These are phyloP conservation scores for Carassius carassius DNA, from an alignment of 2,113 vertebrate genomes.

Conservation along the genomic window DNA sequence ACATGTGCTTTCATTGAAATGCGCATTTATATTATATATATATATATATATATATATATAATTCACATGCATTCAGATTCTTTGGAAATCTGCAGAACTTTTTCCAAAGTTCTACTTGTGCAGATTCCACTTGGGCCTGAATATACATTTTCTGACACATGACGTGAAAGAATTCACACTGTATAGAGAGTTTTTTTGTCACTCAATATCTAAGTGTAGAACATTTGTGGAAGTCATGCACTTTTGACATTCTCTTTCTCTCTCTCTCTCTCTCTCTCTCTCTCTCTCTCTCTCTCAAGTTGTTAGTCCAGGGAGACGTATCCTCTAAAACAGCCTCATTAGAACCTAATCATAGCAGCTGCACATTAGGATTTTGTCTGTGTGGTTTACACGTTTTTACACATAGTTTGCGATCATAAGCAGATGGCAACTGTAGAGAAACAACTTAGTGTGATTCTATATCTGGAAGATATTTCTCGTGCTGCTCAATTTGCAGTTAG, in stretches of 20 bases:
- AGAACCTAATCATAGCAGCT: slow-evolving; percentile 35
- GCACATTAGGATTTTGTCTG: slow-evolving; percentile 4
- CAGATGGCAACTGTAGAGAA: not conserved
- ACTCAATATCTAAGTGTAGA: not conserved
- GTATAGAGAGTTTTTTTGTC: not conserved
- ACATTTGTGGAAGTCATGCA: not conserved
- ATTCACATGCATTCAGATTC: not conserved
- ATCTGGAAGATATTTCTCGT: not conserved
- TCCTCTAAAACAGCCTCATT: slow-evolving; percentile 51
- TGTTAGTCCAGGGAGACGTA: slow-evolving; percentile 44
- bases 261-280: slow-evolving; percentile 3
- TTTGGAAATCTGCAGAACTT: not conserved
- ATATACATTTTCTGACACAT: not conserved
- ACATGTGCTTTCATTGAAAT: no score
- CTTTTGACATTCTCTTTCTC: not conserved
- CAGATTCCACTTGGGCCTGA: not conserved
- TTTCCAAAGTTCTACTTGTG: not conserved
- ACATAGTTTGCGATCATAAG: not conserved
- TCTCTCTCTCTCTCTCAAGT: not conserved
- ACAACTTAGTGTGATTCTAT: not conserved
- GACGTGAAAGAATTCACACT: not conserved
- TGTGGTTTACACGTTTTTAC: slow-evolving; percentile 24
- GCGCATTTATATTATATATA: no score
- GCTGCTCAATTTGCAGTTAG: slow-evolving; percentile 2
- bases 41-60: not conserved